Evolutionary conservation across 1,140 invertebrate species (phyloP).

Genomic region (Apis cerana): DNA sequence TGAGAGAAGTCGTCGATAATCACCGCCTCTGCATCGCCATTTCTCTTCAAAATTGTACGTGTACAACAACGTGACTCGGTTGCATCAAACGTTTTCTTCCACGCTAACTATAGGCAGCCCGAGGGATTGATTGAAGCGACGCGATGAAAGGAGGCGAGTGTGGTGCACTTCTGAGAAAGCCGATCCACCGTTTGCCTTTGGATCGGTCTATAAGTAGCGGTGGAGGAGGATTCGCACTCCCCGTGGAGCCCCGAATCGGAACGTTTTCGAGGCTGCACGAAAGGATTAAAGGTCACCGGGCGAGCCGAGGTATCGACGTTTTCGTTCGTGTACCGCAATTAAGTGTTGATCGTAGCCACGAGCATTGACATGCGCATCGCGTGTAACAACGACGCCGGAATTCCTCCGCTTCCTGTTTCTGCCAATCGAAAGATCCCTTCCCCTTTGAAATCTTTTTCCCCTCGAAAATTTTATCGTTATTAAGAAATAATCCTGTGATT

Average conservation of each 20-base stretch:
- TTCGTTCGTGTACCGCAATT: conserved; percentile 21
- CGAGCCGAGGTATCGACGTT: conserved; percentile 35
- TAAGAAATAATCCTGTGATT: too few relatives aligned
- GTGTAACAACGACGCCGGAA: neutral
- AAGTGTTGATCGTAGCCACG: conserved; percentile 22
- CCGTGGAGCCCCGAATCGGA: neutral
- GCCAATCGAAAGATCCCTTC: neutral
- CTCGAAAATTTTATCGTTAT: too few relatives aligned
- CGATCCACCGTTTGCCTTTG: neutral
- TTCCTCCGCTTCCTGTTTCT: neutral
- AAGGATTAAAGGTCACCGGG: conserved; percentile 23
- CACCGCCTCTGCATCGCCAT: neutral
- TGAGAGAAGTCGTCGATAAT: neutral
- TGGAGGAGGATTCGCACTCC: neutral
- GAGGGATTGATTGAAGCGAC: neutral
- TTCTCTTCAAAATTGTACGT: neutral
- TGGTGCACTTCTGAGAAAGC: neutral
- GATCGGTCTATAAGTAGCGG: neutral
- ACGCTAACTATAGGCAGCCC: neutral
- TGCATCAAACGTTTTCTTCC: neutral
- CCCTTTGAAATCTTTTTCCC: neutral
- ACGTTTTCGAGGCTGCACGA: neutral
- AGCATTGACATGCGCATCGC: conserved; percentile 15
- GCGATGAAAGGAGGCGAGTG: neutral
- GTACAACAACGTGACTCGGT: neutral